These are phyloP conservation scores for Campylomormyrus tamandua DNA, from an alignment of 2,113 vertebrate species.

Conservation along the genomic window DNA sequence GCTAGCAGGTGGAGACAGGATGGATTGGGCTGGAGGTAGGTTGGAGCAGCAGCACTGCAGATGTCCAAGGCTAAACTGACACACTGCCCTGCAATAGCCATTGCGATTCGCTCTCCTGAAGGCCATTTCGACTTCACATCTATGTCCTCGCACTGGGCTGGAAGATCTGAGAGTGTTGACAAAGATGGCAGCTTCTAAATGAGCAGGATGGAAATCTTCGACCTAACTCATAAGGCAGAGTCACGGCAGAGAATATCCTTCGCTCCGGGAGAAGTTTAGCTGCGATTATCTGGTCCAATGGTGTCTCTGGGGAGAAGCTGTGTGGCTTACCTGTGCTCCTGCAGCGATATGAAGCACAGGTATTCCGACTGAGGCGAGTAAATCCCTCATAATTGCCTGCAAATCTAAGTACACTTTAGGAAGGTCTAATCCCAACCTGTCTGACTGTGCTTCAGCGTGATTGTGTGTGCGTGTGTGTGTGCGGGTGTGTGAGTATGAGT, in stretches of 20 bases:
- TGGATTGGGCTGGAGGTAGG: neutral
- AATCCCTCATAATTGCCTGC: slow-evolving; percentile 67
- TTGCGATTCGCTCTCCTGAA: neutral
- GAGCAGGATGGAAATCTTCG: neutral
- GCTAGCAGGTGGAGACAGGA: neutral
- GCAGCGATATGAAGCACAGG: slow-evolving; percentile 56
- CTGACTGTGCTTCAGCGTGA: neutral
- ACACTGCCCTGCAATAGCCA: neutral
- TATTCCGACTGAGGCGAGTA: slow-evolving; percentile 42
- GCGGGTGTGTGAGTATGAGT: too few species aligned
- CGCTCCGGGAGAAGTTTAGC: slow-evolving; percentile 27
- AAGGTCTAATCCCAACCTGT: slow-evolving; percentile 24
- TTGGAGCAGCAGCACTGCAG: neutral
- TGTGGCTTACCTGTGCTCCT: slow-evolving; percentile 53
- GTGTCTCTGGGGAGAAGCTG: slow-evolving; percentile 30
- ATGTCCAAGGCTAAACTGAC: neutral
- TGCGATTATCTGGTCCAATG: slow-evolving; percentile 33
- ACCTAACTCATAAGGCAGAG: slow-evolving; percentile 23
- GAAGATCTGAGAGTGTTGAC: neutral
- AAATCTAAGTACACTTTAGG: slow-evolving; percentile 52
- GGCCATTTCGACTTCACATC: neutral
- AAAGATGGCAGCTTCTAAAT: slow-evolving; percentile 1
- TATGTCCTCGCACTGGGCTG: neutral
- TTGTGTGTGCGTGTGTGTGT: slow-evolving; percentile 16
- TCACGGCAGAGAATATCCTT: slow-evolving; percentile 23